These are phyloP conservation scores for Volucella zonaria DNA, from an alignment of 2,888 invertebrate genomes.

Conservation along the genomic window DNA sequence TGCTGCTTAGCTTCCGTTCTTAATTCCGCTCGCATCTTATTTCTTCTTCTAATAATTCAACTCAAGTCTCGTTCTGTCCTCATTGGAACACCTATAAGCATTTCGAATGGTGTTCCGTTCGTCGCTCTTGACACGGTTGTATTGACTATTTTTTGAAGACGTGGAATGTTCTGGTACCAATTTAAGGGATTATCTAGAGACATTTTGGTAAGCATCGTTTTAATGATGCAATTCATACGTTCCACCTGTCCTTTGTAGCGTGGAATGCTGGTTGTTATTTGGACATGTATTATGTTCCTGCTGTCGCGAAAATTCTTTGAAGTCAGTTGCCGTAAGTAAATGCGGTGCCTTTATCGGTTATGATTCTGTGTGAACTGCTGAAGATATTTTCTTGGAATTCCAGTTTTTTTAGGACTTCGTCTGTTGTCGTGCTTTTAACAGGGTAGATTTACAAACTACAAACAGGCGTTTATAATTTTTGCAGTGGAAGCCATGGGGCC, in stretches of 20 bases:
- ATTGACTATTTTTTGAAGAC: constrained; percentile 5
- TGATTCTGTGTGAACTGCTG: too few relatives aligned
- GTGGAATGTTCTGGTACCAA: constrained; percentile 12
- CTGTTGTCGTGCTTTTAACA: too few relatives aligned
- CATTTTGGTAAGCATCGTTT: constrained; percentile 1
- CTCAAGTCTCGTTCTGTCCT: background rate
- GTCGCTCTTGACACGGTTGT: constrained; percentile 24
- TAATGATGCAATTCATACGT: constrained; percentile 76
- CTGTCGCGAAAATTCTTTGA: too few relatives aligned
- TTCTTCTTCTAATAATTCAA: constrained; percentile 20
- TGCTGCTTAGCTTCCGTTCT: constrained; percentile 23
- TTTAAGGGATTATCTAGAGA: constrained; percentile 18
- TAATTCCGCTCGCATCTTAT: background rate
- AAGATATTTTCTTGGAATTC: too few relatives aligned
- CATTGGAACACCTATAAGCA: constrained; percentile 14
- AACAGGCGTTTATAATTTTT: too few relatives aligned
- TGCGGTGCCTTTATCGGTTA: too few relatives aligned
- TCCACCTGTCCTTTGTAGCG: constrained; percentile 80
- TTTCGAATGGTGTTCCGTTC: constrained; percentile 49
- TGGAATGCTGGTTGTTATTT: constrained; percentile 77
- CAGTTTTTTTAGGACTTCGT: too few relatives aligned
- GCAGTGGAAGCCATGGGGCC: too few relatives aligned
- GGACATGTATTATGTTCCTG: constrained; percentile 76
- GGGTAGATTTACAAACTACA: too few relatives aligned
- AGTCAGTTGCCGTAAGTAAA: too few relatives aligned